Percentiles rank a stretch among this genome's conserved stretches.
Evolutionary conservation across 2,113 vertebrate genomes (phyloP).

Genomic region (Thalassarche chlororhynchos): DNA sequence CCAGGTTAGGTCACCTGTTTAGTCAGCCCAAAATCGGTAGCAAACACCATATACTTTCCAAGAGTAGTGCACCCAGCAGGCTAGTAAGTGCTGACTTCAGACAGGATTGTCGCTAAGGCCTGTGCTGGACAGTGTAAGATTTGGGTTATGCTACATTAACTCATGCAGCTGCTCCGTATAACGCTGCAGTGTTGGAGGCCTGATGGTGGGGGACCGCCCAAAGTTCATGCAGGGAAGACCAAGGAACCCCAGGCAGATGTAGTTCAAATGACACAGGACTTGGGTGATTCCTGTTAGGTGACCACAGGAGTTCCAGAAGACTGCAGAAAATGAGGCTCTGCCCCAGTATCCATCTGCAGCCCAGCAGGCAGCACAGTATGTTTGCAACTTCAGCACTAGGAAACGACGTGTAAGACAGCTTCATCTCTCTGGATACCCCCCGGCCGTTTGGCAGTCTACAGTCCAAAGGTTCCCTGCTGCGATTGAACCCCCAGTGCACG

Average conservation of each 20-base stretch:
- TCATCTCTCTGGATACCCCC: neutral
- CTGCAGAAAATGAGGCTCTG: neutral
- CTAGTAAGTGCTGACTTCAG: neutral
- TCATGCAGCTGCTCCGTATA: neutral
- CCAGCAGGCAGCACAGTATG: neutral
- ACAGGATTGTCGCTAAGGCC: neutral
- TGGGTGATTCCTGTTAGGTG: neutral
- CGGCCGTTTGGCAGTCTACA: neutral
- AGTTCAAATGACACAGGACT: neutral
- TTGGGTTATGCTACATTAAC: neutral
- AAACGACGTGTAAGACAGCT: accelerated
- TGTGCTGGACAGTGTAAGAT: neutral
- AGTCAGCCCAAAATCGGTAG: neutral
- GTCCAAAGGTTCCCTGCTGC: neutral
- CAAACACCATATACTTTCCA: neutral
- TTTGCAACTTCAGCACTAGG: neutral
- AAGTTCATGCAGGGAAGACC: neutral
- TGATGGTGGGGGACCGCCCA: neutral
- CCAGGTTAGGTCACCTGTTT: neutral
- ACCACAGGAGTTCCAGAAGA: neutral
- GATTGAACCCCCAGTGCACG: neutral
- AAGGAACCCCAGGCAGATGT: neutral
- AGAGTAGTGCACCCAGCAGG: neutral
- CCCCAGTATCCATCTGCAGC: neutral
- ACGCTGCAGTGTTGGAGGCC: neutral